Percentiles rank a stretch among this genome's conserved stretches.
phyloP scores from a whole-genome alignment of 2,113 vertebrate species.

The Dasyornis broadbenti region DNA sequence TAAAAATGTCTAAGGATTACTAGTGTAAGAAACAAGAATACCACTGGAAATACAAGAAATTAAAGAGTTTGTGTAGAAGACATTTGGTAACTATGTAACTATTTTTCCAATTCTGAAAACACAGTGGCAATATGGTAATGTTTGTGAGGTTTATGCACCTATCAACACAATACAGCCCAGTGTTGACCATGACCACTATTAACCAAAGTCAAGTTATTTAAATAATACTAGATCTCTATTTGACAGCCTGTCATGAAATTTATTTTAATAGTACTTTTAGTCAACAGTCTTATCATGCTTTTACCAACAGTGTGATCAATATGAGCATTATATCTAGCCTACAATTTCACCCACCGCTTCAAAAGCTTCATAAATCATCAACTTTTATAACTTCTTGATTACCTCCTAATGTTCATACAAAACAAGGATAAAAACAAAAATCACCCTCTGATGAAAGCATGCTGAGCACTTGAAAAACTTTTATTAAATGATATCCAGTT shows the following conservation, averaged over 20 bases:
- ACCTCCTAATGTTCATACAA: constrained; percentile 63
- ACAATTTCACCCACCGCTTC: constrained; percentile 51
- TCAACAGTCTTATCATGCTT: constrained; percentile 55
- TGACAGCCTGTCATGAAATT: constrained; percentile 23
- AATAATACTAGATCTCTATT: constrained; percentile 16
- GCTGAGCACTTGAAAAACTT: constrained; percentile 70
- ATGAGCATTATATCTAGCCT: constrained; percentile 38
- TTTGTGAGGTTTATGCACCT: not conserved
- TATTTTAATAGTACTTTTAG: constrained; percentile 49
- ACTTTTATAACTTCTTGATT: constrained; percentile 71
- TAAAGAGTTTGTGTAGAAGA: not conserved
- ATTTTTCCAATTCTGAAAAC: not conserved
- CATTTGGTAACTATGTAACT: not conserved
- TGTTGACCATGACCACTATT: not conserved
- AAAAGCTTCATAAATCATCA: constrained; percentile 69
- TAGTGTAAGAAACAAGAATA: not conserved
- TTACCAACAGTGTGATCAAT: constrained; percentile 58
- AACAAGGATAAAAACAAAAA: constrained; percentile 69
- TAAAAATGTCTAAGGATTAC: not conserved
- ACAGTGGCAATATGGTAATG: not conserved
- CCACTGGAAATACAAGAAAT: not conserved
- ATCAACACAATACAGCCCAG: not conserved
- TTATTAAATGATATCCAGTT: constrained; percentile 69
- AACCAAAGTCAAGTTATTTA: constrained; percentile 16
- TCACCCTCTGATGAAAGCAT: constrained; percentile 66